Base-by-base conservation (phyloP, 2,113 vertebrate species). In the Hiodon alosoides region DNA sequence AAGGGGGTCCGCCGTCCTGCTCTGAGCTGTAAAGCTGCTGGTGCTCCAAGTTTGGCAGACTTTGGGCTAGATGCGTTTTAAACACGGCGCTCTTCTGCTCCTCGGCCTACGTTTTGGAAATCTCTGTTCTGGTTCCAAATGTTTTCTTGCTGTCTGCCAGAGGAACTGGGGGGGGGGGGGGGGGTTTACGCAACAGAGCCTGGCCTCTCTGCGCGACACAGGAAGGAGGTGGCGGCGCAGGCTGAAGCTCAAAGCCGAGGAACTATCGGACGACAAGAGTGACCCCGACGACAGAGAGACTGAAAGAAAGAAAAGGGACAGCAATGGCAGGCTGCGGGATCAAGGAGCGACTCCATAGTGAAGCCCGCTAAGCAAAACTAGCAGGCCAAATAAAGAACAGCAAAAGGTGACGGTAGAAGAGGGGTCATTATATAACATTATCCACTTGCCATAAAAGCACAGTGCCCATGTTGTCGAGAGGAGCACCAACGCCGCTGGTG, bases 71-170 rank as follows among this genome's bases (percentile, higher is more conserved):
- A 75, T 79, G 69, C 59, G 46, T 70, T 71, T 71, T 48, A 66
- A 76, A 80, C 80, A 81, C 80, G 81, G 80, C 72, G 80, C 82
- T 86, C 80, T 82, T 83, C 77, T 79, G 81, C 79, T 81, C 76
- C 70, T 82, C 70, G 62, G 77, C 87, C 87, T 79, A 86, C 73
- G 83, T 71, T 81, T 31, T 71, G 80, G 78, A 83, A 82, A 82
- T 81, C 86, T 89, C 83, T 89, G 82, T 88, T 90, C 86, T 79
- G 76, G 13, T 47, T 89, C 89, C 91, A 92, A 87, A 89, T 91
- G 90, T 91, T 92, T 70, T 89, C 84, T 86, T 85, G 83, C 86
- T 88, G 87, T 87, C 84, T 86, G 85, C 76, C 77, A 82, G 64
- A 83, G 79, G 67, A 31, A 74, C 77, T 60, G 71, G 76, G 62